Base-by-base conservation (phyloP, 2,888 invertebrate genomes). In the Nomada fabriciana region DNA sequence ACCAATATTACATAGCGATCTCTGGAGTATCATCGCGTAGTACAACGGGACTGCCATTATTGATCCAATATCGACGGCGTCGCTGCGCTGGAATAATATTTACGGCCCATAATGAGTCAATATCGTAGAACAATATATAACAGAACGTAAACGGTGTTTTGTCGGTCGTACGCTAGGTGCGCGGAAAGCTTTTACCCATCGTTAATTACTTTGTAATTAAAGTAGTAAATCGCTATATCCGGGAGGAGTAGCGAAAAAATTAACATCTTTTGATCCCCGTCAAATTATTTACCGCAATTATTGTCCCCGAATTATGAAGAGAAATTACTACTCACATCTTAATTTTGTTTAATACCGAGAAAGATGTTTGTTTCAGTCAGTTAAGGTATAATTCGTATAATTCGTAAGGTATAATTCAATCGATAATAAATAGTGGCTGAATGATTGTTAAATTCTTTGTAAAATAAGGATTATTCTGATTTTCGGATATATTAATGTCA, bases 171-270 rank as follows among this genome's bases (percentile, higher is more conserved):
- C 23, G 29, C 29, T 20, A 15, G 29, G 4, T 13, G 25, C 13
- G 13, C n/a, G 64, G 50, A 60, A 61, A 23, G 53, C 67, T 74
- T 23, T 20, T 11, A 9, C 36, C 7, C 50, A 29, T 9, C 53
- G 77, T 67, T 73, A 77, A 77, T 77, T 61, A 61, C 77, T 73
- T 73, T 67, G 55, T 73, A 73, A 73, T 67, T 60, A 67, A 61
- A 72, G 60, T 77, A 65, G 70, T 65, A 79, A 79, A 77, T 70
- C 43, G 13, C 20, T 29, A 9, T 50, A 20, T n/a, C 20, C 13
- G n/a, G 50, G 13, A 18, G 69, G 43, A 43, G 43, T 43, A 9
- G 0, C 23, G 2, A 13, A 59, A 29, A 73, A 67, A 77, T 65
- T 73, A 67, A 43, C 43, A 29, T 65, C 59, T 53, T 60, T 73